Base-by-base conservation (phyloP, 2,888 invertebrate species). In the Pterostichus madidus region DNA sequence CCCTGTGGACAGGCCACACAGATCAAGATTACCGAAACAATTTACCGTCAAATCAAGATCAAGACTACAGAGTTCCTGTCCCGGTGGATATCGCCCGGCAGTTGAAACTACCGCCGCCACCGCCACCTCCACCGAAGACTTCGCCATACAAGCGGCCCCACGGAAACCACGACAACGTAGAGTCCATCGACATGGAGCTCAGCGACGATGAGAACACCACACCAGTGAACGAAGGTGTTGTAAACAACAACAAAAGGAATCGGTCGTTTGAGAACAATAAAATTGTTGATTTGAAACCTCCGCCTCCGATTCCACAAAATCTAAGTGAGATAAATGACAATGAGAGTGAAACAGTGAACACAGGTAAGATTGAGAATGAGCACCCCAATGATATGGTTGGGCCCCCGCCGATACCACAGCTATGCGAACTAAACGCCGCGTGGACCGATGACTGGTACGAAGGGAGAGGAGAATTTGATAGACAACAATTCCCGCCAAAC, bases 131-230 rank as follows among this genome's bases (percentile, higher is more conserved):
- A 85, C 88, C 91, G n/a, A 86, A 83, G 84, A 31, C 84, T 81
- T 53, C 83, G 24, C 78, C 52, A 8, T 53, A 46, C 1, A 79
- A 68, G 15, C 59, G 61, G 32, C 39, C 31, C 59, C 75, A 13
- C 83, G 75, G 5, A 31, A 39, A 13, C 61, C 82, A 56, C 46
- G 89, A 96, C 86, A 96, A 95, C 87, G 94, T 95, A 3, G 95
- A 95, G 87, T 95, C 94, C 87, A 94, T 96, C 83, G 96, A 97
- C 85, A 96, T 96, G 96, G 96, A 96, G 85, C 91, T 97, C 88
- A 96, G 96, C 10, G 96, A 96, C 86, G 96, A 96, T 68, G 96
- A 96, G 77, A 85, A 85, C 10, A 84, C 78, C 44, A 68, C 32
- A 5, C 13, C 75, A 3, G 0, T 46, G 11, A 13, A 13, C 13